Evolutionary conservation across 2,113 vertebrate species (phyloP), one percentile per base, ranked within the genome.

Genomic region (Dipodomys spectabilis): DNA sequence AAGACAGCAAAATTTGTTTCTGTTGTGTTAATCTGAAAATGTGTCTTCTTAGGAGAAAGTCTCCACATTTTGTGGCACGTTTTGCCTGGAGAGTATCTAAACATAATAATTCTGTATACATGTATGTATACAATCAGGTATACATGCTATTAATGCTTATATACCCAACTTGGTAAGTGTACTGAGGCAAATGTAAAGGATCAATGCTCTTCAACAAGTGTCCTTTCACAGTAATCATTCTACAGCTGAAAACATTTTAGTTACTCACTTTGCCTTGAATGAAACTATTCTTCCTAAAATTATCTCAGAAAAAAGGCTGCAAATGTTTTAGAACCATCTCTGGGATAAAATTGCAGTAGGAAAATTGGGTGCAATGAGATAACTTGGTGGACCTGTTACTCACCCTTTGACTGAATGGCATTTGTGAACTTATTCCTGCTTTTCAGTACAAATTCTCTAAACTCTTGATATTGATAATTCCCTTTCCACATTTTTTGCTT

Each of bases 1-100:
- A 45, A 86, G 93, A 73, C 79, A 82, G 53, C 15, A 80, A 62
- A 71, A 45, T 57, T 85, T 83, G 2, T 86, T 80, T 71, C 11
- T 82, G 85, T 49, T 86, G 25, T 86, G 62, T 88, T 82, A 68
- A 91, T 60, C 32, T 92, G 57, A 74, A 94, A 79, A 73, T 44
- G 20, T 39, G 82, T 68, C 10, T 78, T 84, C 39, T 81, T 64
- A 45, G 53, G 32, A 83, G 16, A 68, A 71, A 53, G 1, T 44
- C 62, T 81, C 57, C 7, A 80, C 16, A 22, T 72, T 60, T 78
- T 91, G 18, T 62, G 25, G 45, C 28, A 49, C 67, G n/a, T 7
- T 86, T 88, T 90, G n/a, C 77, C 27, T 15, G 60, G n/a, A 68
- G 45, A 71, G 68, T 39, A 23, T 69, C n/a, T 45, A 16, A 81